Conservation (phyloP, 2,888 invertebrate genomes). For the Petrolisthes cinctipes region DNA sequence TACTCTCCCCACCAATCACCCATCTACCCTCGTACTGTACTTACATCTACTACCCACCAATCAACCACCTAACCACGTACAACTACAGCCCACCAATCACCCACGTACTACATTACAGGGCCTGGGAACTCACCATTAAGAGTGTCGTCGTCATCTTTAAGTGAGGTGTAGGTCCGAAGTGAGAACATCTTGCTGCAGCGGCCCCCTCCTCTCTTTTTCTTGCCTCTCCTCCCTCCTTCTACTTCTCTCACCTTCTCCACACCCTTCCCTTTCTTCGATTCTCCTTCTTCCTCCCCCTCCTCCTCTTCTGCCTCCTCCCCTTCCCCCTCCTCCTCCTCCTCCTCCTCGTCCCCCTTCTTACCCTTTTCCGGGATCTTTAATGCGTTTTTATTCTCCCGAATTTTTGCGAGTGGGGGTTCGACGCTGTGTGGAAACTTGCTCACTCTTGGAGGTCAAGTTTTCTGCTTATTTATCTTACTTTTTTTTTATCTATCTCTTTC, state of each 20-base stretch:
- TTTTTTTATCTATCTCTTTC: neutral
- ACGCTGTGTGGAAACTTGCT: neutral
- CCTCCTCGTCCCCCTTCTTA: neutral
- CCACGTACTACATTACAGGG: too few relatives aligned
- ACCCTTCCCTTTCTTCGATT: neutral
- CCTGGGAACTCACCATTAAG: too few relatives aligned
- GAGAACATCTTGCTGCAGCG: slow-evolving; percentile 47
- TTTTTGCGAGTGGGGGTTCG: neutral
- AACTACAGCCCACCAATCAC: too few relatives aligned
- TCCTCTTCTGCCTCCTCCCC: neutral
- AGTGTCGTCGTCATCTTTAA: slow-evolving; percentile 48
- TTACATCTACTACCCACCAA: too few relatives aligned
- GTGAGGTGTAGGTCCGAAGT: slow-evolving; percentile 46
- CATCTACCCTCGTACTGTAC: too few relatives aligned
- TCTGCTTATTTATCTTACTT: neutral
- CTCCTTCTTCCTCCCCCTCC: slow-evolving; percentile 1
- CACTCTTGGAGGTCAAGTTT: neutral
- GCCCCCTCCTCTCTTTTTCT: neutral
- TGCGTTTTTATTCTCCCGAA: too few relatives aligned
- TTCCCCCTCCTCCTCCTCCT: neutral
- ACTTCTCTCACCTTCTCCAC: neutral
- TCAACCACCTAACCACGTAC: too few relatives aligned
- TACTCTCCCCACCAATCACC: too few relatives aligned
- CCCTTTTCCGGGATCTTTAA: neutral
- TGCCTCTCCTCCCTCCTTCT: neutral